Percentiles rank a stretch among this genome's conserved stretches.
Evolutionary conservation across 2,797 vertebrate genomes (phyloP).

Genomic region (Macrochelys suwanniensis): DNA sequence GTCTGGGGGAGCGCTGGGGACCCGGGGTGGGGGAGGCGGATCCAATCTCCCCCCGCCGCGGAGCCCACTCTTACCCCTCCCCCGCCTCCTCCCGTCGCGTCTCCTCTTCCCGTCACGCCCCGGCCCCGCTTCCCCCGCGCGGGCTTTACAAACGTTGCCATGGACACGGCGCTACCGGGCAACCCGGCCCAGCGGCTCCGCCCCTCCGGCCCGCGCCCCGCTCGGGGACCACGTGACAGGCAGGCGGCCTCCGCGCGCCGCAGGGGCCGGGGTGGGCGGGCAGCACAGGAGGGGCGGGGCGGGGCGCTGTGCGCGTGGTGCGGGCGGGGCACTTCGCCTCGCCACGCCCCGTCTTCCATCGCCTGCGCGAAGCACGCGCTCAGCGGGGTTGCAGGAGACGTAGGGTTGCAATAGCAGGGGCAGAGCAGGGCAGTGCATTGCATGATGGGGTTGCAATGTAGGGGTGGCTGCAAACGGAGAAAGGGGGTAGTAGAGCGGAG

Average conservation of each 20-base stretch:
- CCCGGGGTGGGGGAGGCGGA: no score
- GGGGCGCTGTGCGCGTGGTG: background rate
- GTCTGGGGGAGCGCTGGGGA: no score
- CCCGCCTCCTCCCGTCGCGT: background rate
- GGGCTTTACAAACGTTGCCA: background rate
- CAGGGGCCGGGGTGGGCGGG: background rate
- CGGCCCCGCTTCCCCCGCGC: background rate
- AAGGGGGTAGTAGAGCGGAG: no score
- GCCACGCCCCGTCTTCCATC: no score
- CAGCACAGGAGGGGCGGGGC: background rate
- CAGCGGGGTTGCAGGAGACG: no score
- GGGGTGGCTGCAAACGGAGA: no score
- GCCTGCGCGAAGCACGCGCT: no score
- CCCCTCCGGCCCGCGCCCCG: accelerated
- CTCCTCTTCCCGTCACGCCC: background rate
- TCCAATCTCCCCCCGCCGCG: background rate
- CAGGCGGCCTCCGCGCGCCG: background rate
- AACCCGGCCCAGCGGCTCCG: background rate
- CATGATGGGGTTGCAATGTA: no score
- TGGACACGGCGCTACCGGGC: constrained; percentile 27
- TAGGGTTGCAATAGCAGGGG: no score
- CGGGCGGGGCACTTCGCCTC: background rate
- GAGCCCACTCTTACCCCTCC: background rate
- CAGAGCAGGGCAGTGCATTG: no score
- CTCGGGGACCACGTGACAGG: background rate